Base-by-base conservation (phyloP, 2,113 vertebrate species). In the Istiophorus platypterus region DNA sequence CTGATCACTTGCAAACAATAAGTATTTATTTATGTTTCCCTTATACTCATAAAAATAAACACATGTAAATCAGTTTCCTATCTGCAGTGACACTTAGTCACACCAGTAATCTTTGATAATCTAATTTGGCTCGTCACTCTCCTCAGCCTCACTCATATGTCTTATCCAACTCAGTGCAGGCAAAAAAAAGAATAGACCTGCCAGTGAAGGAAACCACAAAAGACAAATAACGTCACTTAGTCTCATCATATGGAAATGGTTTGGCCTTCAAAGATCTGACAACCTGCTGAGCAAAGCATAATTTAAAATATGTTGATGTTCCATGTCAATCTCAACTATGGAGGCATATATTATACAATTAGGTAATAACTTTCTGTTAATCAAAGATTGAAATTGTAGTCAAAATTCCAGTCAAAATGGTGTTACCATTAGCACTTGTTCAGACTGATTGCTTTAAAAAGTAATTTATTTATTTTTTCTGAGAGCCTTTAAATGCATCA, bases 101-200 rank as follows among this genome's bases (percentile, higher is more conserved):
- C 34, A 70, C 42, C 45, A 71, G 49, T 77, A 66, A 80, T 81
- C 81, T 82, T 39, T 49, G 9, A 42, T 78, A 66, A 78, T 81
- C 79, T 82, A 67, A 80, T 91, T 84, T 81, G 31, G 49, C 39
- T 4, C 61, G 13, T 72, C 45, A 24, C 31, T 67, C 26, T 61
- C 29, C 59, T 20, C 47, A 42, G 27, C 27, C 31, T 20, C 22
- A 22, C 14, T 45, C n/a, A 18, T 27, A 18, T 52, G 45, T 80
- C 54, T 49, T 37, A 51, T 85, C 56, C 41, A 63, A 22, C 31
- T 52, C 37, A 5, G 22, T 7, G 13, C 15, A 81, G 49, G 34
- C 67, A 34, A 52, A 1, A 41, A 0, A 76, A 67, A 62, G 45
- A 72, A 29, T 1, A 1, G 7, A 18, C 56, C 24, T 41, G 12